Percentiles rank a stretch among this genome's conserved stretches.
Conservation (phyloP, 2,888 invertebrate genomes). For the Amiota communis region DNA sequence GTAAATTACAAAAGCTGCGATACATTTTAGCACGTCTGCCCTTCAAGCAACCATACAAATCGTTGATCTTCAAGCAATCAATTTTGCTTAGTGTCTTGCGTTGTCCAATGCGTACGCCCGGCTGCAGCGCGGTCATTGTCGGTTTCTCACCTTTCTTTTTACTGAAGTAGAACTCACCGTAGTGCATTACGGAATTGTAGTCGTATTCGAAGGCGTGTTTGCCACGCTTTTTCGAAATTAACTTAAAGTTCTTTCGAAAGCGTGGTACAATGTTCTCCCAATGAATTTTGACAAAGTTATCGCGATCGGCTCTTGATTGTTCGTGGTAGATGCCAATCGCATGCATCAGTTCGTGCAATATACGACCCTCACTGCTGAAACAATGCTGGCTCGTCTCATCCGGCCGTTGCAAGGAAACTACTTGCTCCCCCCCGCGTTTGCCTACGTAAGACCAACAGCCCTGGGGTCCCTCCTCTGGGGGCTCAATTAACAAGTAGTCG, state of each 20-base stretch:
- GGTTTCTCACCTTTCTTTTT: slow-evolving; percentile 76
- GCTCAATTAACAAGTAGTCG: slow-evolving; percentile 80
- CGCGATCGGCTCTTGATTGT: slow-evolving; percentile 83
- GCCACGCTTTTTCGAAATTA: slow-evolving; percentile 78
- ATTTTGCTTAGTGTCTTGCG: slow-evolving; percentile 78
- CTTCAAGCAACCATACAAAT: slow-evolving; percentile 77
- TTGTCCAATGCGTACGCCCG: slow-evolving; percentile 77
- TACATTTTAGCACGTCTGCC: slow-evolving; percentile 71
- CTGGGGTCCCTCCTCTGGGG: slow-evolving; percentile 77
- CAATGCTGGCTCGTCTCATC: slow-evolving; percentile 78
- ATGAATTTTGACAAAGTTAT: slow-evolving; percentile 78
- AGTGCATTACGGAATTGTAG: slow-evolving; percentile 87
- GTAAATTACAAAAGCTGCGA: slow-evolving; percentile 64
- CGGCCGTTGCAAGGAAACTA: slow-evolving; percentile 80
- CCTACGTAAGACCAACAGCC: slow-evolving; percentile 87
- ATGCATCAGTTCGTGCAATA: slow-evolving; percentile 88
- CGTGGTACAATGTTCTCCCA: slow-evolving; percentile 78
- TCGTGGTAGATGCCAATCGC: slow-evolving; percentile 88
- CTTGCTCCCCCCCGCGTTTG: slow-evolving; percentile 81
- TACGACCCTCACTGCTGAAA: slow-evolving; percentile 79
- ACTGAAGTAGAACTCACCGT: slow-evolving; percentile 80
- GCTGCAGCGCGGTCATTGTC: slow-evolving; percentile 77
- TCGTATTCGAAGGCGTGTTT: slow-evolving; percentile 83
- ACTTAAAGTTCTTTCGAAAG: slow-evolving; percentile 79
- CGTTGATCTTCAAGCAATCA: slow-evolving; percentile 81